Conservation (phyloP, 1,140 invertebrate genomes). For the Heliconius nattereri region DNA sequence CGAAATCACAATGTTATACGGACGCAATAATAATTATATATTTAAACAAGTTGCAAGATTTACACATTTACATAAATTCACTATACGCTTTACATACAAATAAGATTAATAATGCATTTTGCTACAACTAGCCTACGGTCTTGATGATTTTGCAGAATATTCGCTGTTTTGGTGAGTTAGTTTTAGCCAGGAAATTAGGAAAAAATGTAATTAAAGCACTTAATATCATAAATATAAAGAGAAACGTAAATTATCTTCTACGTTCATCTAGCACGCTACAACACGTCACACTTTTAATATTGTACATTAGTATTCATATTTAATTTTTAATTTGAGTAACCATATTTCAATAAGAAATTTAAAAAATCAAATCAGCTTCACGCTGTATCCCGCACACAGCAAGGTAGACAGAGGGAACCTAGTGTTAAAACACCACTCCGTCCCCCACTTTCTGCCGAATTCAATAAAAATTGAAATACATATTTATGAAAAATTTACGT, state of each 20-base stretch:
- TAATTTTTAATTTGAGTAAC: not conserved
- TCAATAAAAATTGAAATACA: not conserved
- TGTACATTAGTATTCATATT: not conserved
- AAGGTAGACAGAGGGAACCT: too few species aligned
- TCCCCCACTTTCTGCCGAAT: too few species aligned
- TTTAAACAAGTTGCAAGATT: slow-evolving; percentile 23
- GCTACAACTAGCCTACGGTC: not conserved
- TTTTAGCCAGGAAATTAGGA: not conserved
- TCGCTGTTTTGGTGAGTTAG: not conserved
- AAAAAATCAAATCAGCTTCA: too few species aligned
- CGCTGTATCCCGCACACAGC: too few species aligned
- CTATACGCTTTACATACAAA: slow-evolving; percentile 19
- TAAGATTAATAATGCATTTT: slow-evolving; percentile 15
- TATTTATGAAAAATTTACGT: not conserved
- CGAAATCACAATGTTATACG: slow-evolving; percentile 25
- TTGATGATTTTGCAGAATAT: slow-evolving; percentile 13
- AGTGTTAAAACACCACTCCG: too few species aligned
- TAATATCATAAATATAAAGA: slow-evolving; percentile 10
- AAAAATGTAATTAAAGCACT: slow-evolving; percentile 5
- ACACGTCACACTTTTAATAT: not conserved
- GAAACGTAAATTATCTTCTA: slow-evolving; percentile 2
- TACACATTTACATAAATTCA: slow-evolving; percentile 24
- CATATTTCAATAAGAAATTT: not conserved
- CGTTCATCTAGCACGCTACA: slow-evolving; percentile 2
- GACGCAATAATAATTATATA: slow-evolving; percentile 18